Conservation (phyloP, 1,140 invertebrate genomes). For the Stratiolaelaps scimitus region DNA sequence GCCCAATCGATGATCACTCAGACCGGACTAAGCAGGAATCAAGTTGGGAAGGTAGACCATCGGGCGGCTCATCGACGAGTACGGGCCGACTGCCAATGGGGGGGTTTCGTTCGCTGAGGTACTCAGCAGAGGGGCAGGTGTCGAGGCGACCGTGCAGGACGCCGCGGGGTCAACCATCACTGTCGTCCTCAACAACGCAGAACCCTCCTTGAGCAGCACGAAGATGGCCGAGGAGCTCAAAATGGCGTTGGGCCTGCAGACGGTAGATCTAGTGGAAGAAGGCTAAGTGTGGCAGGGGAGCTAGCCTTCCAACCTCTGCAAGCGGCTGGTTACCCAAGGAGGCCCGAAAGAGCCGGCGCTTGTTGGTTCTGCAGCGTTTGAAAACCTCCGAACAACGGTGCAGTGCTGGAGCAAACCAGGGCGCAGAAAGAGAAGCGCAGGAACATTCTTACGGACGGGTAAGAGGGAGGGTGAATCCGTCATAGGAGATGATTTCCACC, state of each 20-base stretch:
- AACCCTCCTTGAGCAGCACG: background rate
- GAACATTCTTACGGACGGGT: background rate
- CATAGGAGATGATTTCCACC: too few species aligned
- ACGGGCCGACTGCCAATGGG: too few species aligned
- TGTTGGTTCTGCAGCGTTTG: background rate
- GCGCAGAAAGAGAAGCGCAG: background rate
- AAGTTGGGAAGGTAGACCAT: too few species aligned
- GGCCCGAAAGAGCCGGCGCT: background rate
- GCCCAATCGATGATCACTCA: too few species aligned
- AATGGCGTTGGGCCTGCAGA: background rate
- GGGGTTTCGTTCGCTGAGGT: too few species aligned
- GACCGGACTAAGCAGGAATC: too few species aligned
- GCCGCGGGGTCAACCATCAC: too few species aligned
- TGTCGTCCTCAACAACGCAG: background rate
- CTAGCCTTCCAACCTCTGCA: background rate
- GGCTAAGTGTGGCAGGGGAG: background rate
- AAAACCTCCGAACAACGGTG: background rate
- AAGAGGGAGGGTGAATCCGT: too few species aligned
- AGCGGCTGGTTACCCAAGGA: background rate
- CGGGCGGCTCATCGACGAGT: too few species aligned
- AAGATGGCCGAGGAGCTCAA: background rate
- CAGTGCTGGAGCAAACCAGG: background rate
- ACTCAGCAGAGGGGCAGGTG: too few species aligned
- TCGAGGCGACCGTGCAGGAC: too few species aligned
- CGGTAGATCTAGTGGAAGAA: background rate